Percentiles rank a stretch among this genome's conserved stretches.
phyloP scores from a whole-genome alignment of 1,140 invertebrate species.

The Paraescarpia echinospica region DNA sequence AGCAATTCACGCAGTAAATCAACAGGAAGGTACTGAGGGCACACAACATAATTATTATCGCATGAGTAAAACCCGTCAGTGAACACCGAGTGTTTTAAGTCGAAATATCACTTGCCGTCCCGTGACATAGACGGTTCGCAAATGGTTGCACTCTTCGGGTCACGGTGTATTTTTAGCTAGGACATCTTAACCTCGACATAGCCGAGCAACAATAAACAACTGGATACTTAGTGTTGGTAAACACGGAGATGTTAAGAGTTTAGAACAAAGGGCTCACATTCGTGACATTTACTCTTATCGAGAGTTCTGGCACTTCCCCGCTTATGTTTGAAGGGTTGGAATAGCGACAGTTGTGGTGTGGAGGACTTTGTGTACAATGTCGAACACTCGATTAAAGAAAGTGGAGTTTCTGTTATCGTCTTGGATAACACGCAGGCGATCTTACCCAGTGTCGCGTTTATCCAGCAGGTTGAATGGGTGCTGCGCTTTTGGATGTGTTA shows the following conservation, averaged over 20 bases:
- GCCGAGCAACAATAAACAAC: neutral
- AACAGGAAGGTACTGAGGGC: neutral
- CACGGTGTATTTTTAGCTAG: neutral
- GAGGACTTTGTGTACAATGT: neutral
- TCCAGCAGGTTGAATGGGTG: neutral
- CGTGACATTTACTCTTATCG: neutral
- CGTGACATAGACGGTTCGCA: neutral
- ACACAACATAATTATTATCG: neutral
- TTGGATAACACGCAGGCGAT: neutral
- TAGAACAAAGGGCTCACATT: neutral
- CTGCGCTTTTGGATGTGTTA: neutral
- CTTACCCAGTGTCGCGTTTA: neutral
- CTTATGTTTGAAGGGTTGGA: neutral
- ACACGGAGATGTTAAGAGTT: neutral
- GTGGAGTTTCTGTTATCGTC: neutral
- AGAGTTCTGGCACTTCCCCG: neutral
- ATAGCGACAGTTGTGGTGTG: too few species aligned
- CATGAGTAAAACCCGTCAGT: neutral
- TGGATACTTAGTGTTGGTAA: neutral
- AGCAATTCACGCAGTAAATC: neutral
- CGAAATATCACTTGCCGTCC: neutral
- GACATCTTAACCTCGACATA: neutral
- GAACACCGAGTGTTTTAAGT: neutral
- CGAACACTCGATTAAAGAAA: neutral
- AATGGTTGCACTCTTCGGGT: neutral